Conservation (phyloP, 2,113 vertebrate species). For the Anseranas semipalmata region DNA sequence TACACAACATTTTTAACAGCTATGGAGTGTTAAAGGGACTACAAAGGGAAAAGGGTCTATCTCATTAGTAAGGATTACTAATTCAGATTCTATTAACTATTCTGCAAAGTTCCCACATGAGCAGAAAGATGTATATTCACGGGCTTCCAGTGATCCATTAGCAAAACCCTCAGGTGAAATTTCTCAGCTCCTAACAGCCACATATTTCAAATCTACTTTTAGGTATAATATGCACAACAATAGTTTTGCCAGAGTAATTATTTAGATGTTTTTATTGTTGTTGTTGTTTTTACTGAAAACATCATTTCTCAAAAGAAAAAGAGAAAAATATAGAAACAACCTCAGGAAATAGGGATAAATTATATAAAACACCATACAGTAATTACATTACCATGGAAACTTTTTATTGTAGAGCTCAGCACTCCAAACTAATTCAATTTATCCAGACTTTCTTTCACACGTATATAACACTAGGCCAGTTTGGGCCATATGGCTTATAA, state of each 20-base stretch:
- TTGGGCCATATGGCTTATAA: slow-evolving; percentile 48
- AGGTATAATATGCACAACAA: neutral
- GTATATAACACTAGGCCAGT: neutral
- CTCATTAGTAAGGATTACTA: neutral
- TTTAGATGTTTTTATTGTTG: neutral
- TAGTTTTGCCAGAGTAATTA: neutral
- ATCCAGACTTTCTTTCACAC: slow-evolving; percentile 22
- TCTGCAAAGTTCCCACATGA: slow-evolving; percentile 21
- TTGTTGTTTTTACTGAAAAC: neutral
- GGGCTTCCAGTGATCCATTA: neutral
- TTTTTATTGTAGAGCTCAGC: neutral
- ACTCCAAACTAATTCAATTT: slow-evolving; percentile 44
- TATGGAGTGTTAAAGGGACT: neutral
- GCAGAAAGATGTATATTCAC: slow-evolving; percentile 1
- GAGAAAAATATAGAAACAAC: neutral
- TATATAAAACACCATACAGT: neutral
- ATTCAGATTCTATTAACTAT: slow-evolving; percentile 33
- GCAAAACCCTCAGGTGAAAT: slow-evolving; percentile 33
- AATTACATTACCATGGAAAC: neutral
- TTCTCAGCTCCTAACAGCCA: neutral
- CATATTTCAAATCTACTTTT: neutral
- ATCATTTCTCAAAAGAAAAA: neutral
- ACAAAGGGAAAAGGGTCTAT: neutral
- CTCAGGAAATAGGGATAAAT: neutral
- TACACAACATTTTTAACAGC: neutral